A percentile compares a stretch with the other conserved stretches of the same genome.
Conservation (phyloP, 2,113 vertebrate species). For the Nicator chloris region DNA sequence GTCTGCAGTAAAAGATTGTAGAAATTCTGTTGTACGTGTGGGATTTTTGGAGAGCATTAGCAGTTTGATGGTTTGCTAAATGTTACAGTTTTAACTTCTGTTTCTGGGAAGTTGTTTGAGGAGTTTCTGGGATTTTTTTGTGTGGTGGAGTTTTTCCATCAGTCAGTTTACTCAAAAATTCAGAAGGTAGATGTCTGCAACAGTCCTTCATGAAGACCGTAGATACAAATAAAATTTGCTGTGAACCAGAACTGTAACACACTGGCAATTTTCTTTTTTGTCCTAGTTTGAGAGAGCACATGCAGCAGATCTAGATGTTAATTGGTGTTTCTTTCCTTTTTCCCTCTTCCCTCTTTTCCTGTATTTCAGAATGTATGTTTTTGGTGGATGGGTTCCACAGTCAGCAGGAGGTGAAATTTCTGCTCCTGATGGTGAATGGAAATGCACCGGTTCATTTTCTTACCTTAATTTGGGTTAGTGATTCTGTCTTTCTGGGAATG, state of each 20-base stretch:
- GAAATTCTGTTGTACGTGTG: not conserved
- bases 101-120: not conserved
- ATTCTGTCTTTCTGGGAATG: constrained; percentile 4
- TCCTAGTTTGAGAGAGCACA: constrained; percentile 19
- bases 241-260: not conserved
- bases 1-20: not conserved
- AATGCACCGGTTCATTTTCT: constrained; percentile 88
- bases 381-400: constrained; percentile 94
- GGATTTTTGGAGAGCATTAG: not conserved
- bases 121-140: not conserved
- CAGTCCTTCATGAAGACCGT: not conserved
- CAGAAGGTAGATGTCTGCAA: not conserved
- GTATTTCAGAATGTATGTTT: constrained; percentile 90
- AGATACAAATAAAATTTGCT: not conserved
- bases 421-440: constrained; percentile 84
- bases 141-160: not conserved
- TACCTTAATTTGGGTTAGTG: constrained; percentile 89
- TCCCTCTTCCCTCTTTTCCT: not conserved
- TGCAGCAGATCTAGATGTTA: constrained; percentile 20
- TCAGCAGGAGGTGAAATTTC: constrained; percentile 72
- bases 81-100: not conserved
- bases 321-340: constrained; percentile 6
- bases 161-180: not conserved
- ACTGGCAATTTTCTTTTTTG: not conserved
- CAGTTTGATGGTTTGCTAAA: not conserved